Conservation (phyloP, 1,140 invertebrate genomes). For the Spodoptera frugiperda region DNA sequence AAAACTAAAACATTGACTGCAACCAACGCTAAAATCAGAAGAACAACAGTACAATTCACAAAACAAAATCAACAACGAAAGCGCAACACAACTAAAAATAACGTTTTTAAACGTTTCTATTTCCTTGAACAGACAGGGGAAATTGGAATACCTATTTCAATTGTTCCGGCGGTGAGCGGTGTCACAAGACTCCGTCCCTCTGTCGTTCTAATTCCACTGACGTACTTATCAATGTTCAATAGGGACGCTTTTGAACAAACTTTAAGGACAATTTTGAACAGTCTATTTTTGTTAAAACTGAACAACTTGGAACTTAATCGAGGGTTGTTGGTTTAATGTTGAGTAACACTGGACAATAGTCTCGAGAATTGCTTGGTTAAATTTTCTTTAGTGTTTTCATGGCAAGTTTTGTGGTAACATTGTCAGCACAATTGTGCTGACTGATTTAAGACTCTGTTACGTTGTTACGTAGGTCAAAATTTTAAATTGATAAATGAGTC, state of each 20-base stretch:
- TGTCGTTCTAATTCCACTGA: conserved; percentile 48
- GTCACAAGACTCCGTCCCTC: conserved; percentile 28
- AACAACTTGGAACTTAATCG: neutral
- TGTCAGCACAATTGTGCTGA: too few relatives aligned
- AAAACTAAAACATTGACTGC: too few relatives aligned
- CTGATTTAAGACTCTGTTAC: too few relatives aligned
- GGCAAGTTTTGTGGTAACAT: too few relatives aligned
- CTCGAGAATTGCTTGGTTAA: neutral
- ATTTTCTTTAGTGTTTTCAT: neutral
- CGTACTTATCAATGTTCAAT: conserved; percentile 21
- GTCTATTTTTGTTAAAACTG: neutral
- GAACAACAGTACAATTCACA: neutral
- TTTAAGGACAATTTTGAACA: conserved; percentile 8
- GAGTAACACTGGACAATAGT: too few relatives aligned
- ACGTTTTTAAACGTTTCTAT: conserved; percentile 53
- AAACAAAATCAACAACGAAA: neutral
- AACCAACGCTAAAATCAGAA: too few relatives aligned
- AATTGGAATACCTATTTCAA: conserved; percentile 65
- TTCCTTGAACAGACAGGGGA: conserved; percentile 55
- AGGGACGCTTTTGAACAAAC: conserved; percentile 4
- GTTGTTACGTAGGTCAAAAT: too few relatives aligned
- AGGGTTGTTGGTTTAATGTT: too few relatives aligned
- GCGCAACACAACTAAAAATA: conserved; percentile 43
- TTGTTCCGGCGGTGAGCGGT: conserved; percentile 47
- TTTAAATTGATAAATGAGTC: too few relatives aligned